A percentile compares a stretch with the other conserved stretches of the same genome.
phyloP scores from a whole-genome alignment of 2,113 vertebrate genomes.

The Hydrolagus affinis region DNA sequence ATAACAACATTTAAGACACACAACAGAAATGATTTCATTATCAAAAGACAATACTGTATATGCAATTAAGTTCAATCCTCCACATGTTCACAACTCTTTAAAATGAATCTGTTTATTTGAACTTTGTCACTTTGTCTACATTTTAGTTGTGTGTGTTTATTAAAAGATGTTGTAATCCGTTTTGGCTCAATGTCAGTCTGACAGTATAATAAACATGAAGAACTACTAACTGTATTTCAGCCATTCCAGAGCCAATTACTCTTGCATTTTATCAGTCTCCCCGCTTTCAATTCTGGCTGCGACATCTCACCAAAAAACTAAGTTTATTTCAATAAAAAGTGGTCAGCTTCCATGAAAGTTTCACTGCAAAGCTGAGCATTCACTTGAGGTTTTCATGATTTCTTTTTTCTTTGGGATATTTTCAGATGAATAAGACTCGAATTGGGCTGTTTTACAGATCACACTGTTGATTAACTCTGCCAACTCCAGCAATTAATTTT shows the following conservation, averaged over 20 bases:
- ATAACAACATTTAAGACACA: too few relatives aligned
- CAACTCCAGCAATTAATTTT: neutral
- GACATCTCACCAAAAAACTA: slow-evolving; percentile 8
- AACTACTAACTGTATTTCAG: neutral
- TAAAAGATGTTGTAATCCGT: neutral
- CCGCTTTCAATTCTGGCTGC: neutral
- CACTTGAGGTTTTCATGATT: slow-evolving; percentile 15
- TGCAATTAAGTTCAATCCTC: too few relatives aligned
- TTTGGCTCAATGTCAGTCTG: neutral
- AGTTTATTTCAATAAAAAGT: slow-evolving; percentile 21
- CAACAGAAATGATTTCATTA: too few relatives aligned
- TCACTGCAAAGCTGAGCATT: neutral
- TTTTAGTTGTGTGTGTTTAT: neutral
- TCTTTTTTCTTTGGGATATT: neutral
- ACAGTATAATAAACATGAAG: slow-evolving; percentile 16
- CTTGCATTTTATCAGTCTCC: slow-evolving; percentile 11
- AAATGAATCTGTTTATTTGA: neutral
- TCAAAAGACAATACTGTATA: too few relatives aligned
- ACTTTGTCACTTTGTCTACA: neutral
- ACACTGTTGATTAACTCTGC: neutral
- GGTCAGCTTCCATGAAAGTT: slow-evolving; percentile 4
- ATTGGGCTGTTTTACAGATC: neutral
- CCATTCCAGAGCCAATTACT: neutral
- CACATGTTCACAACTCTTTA: too few relatives aligned
- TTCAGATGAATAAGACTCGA: slow-evolving; percentile 4